These are phyloP conservation scores for Proales similis DNA, from an alignment of 1,140 invertebrate species.

Conservation along the genomic window DNA sequence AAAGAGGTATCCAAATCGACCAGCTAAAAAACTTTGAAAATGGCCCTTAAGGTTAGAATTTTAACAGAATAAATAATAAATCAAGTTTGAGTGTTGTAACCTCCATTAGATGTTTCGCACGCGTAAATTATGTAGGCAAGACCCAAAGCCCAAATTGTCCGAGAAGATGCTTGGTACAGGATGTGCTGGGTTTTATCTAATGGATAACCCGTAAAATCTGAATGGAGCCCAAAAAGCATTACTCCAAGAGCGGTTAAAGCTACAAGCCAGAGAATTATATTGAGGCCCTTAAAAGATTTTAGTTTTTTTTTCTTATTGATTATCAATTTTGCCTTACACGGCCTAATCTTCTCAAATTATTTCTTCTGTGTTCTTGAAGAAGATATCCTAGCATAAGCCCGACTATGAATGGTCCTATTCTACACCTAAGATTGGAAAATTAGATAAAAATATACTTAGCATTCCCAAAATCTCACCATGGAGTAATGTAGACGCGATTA, in stretches of 20 bases:
- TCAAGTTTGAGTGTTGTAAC: constrained; percentile 13
- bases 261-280: constrained; percentile 15
- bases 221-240: constrained; percentile 34
- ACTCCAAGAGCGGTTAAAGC: constrained; percentile 2
- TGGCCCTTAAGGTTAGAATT: too few species aligned
- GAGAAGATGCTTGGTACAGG: constrained; percentile 17
- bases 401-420: constrained; percentile 56
- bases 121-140: constrained; percentile 19
- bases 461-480: too few species aligned
- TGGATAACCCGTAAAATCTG: constrained; percentile 26
- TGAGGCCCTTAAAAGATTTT: background rate
- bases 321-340: background rate
- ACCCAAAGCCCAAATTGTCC: constrained; percentile 25
- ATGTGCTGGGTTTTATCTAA: constrained; percentile 2
- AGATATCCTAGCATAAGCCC: constrained; percentile 54
- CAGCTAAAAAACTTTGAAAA: constrained; percentile 18
- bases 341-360: too few species aligned
- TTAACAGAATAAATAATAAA: too few species aligned
- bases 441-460: too few species aligned
- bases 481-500: constrained; percentile 12
- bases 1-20: constrained; percentile 25
- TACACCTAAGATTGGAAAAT: constrained; percentile 57
- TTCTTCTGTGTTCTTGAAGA: too few species aligned
- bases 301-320: constrained; percentile 17
- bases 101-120: constrained; percentile 26